A percentile compares a stretch with the other conserved stretches of the same genome.
Evolutionary conservation across 1,140 invertebrate genomes (phyloP).

Genomic region (Homalodisca vitripennis): DNA sequence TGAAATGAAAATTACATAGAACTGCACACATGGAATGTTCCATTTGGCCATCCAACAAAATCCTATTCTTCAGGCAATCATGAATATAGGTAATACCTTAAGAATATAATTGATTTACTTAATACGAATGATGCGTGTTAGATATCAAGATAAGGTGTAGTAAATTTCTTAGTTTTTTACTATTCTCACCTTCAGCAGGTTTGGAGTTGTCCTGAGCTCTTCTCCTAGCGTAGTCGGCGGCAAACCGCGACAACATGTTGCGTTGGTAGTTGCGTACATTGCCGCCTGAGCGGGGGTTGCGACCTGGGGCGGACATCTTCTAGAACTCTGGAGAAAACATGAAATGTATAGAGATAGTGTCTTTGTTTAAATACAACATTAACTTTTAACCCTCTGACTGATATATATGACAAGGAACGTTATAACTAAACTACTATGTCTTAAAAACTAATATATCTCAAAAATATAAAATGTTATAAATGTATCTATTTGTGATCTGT

Average conservation of each 20-base stretch:
- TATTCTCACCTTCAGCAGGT: not conserved
- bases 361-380: no score
- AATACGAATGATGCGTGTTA: not conserved
- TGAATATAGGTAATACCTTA: not conserved
- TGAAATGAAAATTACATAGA: not conserved
- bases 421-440: no score
- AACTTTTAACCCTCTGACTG: no score
- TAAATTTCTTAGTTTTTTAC: not conserved
- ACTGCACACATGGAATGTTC: not conserved
- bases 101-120: not conserved
- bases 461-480: no score
- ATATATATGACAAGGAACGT: no score
- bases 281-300: no score
- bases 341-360: no score
- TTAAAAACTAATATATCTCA: no score
- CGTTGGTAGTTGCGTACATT: not conserved
- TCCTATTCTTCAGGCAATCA: not conserved
- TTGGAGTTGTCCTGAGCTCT: not conserved
- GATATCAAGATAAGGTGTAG: not conserved
- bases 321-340: no score
- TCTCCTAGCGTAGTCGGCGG: not conserved
- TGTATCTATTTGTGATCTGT: no score
- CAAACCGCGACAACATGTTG: not conserved
- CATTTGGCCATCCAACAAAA: not conserved
- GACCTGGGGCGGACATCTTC: no score